Base-by-base conservation (phyloP, 2,113 vertebrate species). In the Oreochromis tanganicae region DNA sequence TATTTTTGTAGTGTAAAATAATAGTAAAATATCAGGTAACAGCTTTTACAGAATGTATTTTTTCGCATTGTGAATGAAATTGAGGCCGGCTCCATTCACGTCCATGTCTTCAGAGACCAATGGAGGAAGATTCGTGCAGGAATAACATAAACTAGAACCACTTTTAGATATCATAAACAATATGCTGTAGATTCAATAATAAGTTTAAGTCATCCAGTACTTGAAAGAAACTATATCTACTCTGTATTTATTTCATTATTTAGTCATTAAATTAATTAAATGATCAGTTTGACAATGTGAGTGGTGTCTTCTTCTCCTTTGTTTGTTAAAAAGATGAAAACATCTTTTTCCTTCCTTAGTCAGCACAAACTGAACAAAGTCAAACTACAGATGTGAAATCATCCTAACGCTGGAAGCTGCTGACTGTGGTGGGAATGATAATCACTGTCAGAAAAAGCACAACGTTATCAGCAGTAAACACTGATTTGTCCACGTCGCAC, bases 221-320 rank as follows among this genome's bases (percentile, higher is more conserved):
- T 91, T 93, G 87, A 95, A 92, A 83, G 32, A 32, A 82, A 80
- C 81, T 88, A 81, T 90, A 87, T 92, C 17, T 91, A 71, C 59
- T 81, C 84, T 89, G 85, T 88, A 91, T 88, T 86, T 83, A 89
- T 89, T 88, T 88, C 6, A 84, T 83, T 14, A 81, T 87, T 83
- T 11, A 86, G 66, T 82, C 66, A 88, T 84, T 89, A 82, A 93
- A 88, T 61, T 2, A 88, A 90, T 85, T 46, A 85, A 85, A 84
- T 43, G 0, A 71, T 88, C 11, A 54, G 48, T 91, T 89, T 92
- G 80, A 84, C 34, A 48, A 81, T 73, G 38, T 66, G 63, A 75
- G 10, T 85, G 14, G 36, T 86, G 34, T 63, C 46, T 52, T 83
- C 41, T 59, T 34, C 9, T 32, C 71, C 9, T 75, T 75, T 48